Evolutionary conservation across 1,140 invertebrate genomes (phyloP), one percentile per base, ranked within the genome.

Genomic region (Nylanderia fulva): DNA sequence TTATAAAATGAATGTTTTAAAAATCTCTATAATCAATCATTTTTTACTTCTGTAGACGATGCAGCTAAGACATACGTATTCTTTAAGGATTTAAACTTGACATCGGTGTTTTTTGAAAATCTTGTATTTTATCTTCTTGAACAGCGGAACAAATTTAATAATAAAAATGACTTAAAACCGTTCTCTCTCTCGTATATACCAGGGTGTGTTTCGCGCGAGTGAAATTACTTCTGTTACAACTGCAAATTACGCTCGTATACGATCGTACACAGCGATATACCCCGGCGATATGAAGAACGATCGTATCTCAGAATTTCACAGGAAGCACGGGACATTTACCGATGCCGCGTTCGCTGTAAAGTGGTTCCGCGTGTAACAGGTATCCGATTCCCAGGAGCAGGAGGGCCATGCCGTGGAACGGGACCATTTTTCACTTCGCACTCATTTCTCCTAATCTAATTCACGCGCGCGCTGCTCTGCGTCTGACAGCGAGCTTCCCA

Each of bases 301-400:
- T 1, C 24, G 13, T 39, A 6, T 39, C 33, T 66, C 33, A 21
- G n/a, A 13, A 13, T 24, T 7, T 15, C 21, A 27, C 24, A n/a
- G 63, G 48, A 72, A 72, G 11, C 48, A 33, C 52, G 52, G 77
- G 27, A 72, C 66, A 85, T 58, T 54, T 90, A 90, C 89, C 88
- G 89, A 84, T 68, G 52, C 56, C 83, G 45, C 75, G 72, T 54
- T 88, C 71, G 79, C 74, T 54, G 85, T 66, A 66, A 58, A 87
- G 84, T 36, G 90, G 79, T 84, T 91, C 90, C 48, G 86, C 88
- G 86, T 90, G 91, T 91, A 93, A 85, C 90, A 93, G 91, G 92
- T 93, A 92, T 82, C 90, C 89, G 85, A 90, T 91, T 87, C 90
- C 91, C 84, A 93, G 88, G 87, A 93, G 86, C 83, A 93, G 84